Evolutionary conservation across 2,888 invertebrate genomes (phyloP).

Genomic region (Thecophora atra): DNA sequence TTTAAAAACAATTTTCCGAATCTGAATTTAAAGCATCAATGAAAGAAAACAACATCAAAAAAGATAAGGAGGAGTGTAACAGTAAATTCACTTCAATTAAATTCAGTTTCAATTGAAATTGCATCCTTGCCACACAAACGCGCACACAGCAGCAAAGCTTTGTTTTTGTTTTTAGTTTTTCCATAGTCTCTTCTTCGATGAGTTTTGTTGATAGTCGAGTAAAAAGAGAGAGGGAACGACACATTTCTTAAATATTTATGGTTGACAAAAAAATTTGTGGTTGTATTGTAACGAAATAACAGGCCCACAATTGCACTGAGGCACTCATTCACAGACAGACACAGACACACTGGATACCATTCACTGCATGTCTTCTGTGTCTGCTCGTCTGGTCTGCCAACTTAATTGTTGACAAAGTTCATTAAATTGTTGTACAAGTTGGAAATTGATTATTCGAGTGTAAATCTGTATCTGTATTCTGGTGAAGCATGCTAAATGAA

Average conservation of each 20-base stretch:
- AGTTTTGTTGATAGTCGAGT: no score
- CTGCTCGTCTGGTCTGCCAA: constrained; percentile 24
- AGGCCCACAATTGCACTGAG: not conserved
- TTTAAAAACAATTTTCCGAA: constrained; percentile 34
- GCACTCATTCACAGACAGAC: no score
- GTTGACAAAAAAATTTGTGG: constrained; percentile 28
- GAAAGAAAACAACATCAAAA: constrained; percentile 19
- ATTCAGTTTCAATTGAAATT: constrained; percentile 33
- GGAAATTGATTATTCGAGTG: constrained; percentile 36
- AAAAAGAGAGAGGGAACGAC: not conserved
- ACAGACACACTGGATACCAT: not conserved
- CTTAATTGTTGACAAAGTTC: constrained; percentile 37
- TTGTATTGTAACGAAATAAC: not conserved
- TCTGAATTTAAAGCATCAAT: constrained; percentile 37
- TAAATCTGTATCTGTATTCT: constrained; percentile 28
- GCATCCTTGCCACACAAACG: not conserved
- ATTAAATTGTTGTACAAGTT: constrained; percentile 34
- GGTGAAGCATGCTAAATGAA: constrained; percentile 24
- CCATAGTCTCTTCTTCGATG: no score
- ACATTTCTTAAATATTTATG: constrained; percentile 32
- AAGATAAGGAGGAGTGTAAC: not conserved
- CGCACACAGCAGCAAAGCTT: not conserved
- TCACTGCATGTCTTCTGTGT: not conserved
- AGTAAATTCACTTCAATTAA: constrained; percentile 25
- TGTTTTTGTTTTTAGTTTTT: no score